phyloP scores from a whole-genome alignment of 2,888 invertebrate genomes.

The Metopia argyrocephala region DNA sequence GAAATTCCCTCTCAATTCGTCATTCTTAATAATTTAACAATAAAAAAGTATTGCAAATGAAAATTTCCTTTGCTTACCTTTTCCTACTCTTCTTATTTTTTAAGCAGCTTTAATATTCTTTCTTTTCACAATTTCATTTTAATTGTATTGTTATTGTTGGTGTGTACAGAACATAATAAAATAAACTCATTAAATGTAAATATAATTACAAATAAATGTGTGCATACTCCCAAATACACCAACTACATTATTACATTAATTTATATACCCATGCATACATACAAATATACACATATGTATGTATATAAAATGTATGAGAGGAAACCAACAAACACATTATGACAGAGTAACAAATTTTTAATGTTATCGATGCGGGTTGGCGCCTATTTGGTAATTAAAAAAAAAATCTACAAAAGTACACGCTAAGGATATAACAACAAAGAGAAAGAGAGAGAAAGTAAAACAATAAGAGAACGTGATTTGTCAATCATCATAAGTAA shows the following conservation, averaged over 20 bases:
- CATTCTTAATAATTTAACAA: no score
- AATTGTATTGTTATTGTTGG: background rate
- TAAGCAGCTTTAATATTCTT: conserved; percentile 13
- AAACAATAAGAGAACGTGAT: conserved; percentile 3
- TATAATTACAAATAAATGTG: conserved; percentile 37
- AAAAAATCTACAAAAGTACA: background rate
- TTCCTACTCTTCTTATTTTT: background rate
- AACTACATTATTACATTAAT: no score
- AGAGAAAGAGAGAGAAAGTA: background rate
- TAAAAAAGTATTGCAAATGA: no score
- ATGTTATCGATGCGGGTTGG: conserved; percentile 21
- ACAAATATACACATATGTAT: background rate
- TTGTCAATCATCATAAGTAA: conserved; percentile 33
- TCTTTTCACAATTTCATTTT: background rate
- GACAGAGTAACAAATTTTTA: conserved; percentile 13
- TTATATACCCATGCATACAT: background rate
- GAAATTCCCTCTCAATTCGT: no score
- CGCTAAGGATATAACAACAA: background rate
- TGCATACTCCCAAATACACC: no score
- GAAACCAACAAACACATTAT: background rate
- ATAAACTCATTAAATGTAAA: conserved; percentile 45
- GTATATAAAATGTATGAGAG: background rate
- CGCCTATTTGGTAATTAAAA: conserved; percentile 32
- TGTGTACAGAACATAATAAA: background rate
- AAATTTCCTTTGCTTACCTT: no score